Evolutionary conservation across 2,113 vertebrate species (phyloP).

Genomic region (Chloropsis hardwickii): DNA sequence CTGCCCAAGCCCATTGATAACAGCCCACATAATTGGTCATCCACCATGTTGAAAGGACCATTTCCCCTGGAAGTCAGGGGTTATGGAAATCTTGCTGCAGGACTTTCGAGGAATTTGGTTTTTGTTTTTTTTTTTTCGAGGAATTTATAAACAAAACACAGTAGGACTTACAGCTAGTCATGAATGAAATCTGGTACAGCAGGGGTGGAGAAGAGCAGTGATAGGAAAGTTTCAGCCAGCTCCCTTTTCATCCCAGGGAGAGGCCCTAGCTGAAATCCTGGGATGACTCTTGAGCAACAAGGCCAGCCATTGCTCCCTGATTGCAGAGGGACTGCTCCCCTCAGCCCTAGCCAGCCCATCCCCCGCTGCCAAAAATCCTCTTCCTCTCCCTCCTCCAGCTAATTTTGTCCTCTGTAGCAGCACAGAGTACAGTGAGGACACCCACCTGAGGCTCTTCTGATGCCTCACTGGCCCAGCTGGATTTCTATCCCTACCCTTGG

Average conservation of each 20-base stretch:
- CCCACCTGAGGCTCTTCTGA: not conserved
- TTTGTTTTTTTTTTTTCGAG: too few relatives aligned
- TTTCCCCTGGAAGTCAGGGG: not conserved
- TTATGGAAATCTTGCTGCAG: not conserved
- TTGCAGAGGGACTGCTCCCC: not conserved
- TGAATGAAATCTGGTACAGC: not conserved
- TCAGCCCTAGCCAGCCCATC: too few relatives aligned
- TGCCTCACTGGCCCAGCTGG: not conserved
- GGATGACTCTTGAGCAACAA: too few relatives aligned
- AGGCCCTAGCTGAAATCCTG: fast-evolving
- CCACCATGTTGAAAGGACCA: not conserved
- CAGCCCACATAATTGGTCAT: fast-evolving
- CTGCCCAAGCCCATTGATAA: not conserved
- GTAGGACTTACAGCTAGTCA: fast-evolving
- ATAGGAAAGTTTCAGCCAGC: not conserved
- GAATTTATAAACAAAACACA: not conserved
- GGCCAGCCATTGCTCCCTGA: not conserved
- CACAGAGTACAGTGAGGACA: fast-evolving
- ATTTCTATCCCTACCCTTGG: not conserved
- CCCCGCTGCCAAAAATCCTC: not conserved
- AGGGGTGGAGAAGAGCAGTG: not conserved
- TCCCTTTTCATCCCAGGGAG: fast-evolving
- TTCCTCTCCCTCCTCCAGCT: not conserved
- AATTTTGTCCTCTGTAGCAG: not conserved
- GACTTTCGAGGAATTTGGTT: not conserved